Conservation (phyloP, 2,888 invertebrate genomes). For the Perizoma affinitatum region DNA sequence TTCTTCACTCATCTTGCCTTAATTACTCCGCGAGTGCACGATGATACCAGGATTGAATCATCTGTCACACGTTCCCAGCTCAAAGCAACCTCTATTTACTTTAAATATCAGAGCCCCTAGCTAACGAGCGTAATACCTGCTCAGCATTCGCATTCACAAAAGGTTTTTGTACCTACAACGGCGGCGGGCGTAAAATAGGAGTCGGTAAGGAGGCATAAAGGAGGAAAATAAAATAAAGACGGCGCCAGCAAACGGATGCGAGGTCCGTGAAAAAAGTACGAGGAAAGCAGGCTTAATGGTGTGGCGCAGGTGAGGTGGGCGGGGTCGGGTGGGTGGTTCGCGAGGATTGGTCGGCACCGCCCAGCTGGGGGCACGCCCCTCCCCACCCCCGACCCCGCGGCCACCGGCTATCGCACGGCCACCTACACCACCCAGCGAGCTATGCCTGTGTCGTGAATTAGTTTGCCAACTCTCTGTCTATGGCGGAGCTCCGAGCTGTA, state of each 20-base stretch:
- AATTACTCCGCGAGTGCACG: conserved; percentile 35
- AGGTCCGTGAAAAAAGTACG: conserved; percentile 82
- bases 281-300: conserved; percentile 80
- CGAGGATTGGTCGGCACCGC: conserved; percentile 81
- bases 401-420: conserved; percentile 79
- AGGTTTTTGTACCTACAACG: conserved; percentile 80
- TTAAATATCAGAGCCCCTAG: conserved; percentile 77
- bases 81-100: conserved; percentile 75
- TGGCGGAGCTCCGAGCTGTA: conserved; percentile 81
- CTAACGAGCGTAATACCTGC: conserved; percentile 82
- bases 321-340: conserved; percentile 74
- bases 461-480: conserved; percentile 84
- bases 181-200: conserved; percentile 81
- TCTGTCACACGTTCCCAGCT: conserved; percentile 34
- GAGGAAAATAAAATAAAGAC: conserved; percentile 84
- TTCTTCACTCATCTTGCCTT: conserved; percentile 31
- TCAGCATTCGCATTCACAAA: conserved; percentile 83
- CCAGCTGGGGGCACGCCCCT: conserved; percentile 76
- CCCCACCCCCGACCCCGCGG: conserved; percentile 59
- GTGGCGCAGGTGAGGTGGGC: conserved; percentile 82
- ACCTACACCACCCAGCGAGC: conserved; percentile 79
- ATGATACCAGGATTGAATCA: conserved; percentile 34
- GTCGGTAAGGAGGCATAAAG: conserved; percentile 80
- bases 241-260: conserved; percentile 79
- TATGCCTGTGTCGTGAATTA: conserved; percentile 84